Evolutionary conservation across 2,888 invertebrate genomes (phyloP).

Genomic region (Eupithecia exiguata): DNA sequence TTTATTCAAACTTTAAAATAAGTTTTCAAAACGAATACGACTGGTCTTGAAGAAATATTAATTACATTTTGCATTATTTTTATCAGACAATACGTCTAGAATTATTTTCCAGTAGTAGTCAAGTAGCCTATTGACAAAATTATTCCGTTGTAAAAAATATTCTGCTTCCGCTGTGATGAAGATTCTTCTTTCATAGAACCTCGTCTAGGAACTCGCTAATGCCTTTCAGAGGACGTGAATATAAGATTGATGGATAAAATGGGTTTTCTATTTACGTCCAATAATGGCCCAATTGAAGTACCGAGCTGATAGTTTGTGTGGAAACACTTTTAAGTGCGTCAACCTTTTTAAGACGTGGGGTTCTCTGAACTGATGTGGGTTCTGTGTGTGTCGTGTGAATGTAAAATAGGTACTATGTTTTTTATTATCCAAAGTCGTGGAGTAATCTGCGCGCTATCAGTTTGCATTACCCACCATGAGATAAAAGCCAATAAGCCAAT

Average conservation of each 20-base stretch:
- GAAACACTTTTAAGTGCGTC: conserved; percentile 1
- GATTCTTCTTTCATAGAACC: not conserved
- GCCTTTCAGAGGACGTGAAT: conserved; percentile 6
- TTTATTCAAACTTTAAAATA: no score
- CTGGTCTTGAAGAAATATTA: no score
- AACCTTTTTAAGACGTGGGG: conserved; percentile 7
- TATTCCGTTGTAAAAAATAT: not conserved
- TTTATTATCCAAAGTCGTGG: not conserved
- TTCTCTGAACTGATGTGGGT: not conserved
- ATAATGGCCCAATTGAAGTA: not conserved
- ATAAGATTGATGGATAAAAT: conserved; percentile 13
- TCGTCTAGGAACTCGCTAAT: not conserved
- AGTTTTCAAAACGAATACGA: no score
- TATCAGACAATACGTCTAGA: no score
- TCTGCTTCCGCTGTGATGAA: not conserved
- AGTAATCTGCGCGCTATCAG: not conserved
- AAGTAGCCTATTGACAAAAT: no score
- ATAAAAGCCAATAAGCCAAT: no score
- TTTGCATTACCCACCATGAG: no score
- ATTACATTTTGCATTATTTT: no score
- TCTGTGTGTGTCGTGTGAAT: not conserved
- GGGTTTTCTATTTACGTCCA: conserved; percentile 5
- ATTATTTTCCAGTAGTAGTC: no score
- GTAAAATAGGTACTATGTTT: not conserved
- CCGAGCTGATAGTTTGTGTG: not conserved